Conservation (phyloP, 2,797 vertebrate genomes). For the Enteromius afrohamiltoni region DNA sequence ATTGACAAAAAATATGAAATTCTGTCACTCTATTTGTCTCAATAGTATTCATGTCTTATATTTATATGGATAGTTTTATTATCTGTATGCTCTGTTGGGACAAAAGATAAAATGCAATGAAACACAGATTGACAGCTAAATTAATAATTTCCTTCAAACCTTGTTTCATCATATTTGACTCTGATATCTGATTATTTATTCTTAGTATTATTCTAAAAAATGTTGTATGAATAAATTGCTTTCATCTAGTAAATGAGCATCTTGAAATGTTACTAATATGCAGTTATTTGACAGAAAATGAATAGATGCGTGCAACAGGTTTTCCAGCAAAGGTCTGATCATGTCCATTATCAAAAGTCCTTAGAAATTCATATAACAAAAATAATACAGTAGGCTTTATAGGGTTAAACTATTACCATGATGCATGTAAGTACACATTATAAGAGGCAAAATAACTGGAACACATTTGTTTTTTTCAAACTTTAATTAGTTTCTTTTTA, state of each 20-base stretch:
- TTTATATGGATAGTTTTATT: background rate
- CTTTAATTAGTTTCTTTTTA: slow-evolving; percentile 71
- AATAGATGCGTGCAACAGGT: background rate
- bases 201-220: background rate
- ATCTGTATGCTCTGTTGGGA: background rate
- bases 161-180: background rate
- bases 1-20: background rate
- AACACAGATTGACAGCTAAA: background rate
- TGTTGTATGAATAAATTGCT: background rate
- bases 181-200: background rate
- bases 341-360: background rate
- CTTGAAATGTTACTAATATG: background rate
- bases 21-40: background rate
- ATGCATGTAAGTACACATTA: background rate
- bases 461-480: slow-evolving; percentile 62
- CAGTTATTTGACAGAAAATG: background rate
- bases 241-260: background rate
- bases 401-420: background rate
- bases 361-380: background rate
- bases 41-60: background rate
- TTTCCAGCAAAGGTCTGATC: background rate
- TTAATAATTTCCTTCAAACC: background rate
- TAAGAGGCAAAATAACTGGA: slow-evolving; percentile 5
- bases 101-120: background rate
- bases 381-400: background rate